Evolutionary conservation across 2,113 vertebrate species (phyloP).

Genomic region (Rhinichthys klamathensis): DNA sequence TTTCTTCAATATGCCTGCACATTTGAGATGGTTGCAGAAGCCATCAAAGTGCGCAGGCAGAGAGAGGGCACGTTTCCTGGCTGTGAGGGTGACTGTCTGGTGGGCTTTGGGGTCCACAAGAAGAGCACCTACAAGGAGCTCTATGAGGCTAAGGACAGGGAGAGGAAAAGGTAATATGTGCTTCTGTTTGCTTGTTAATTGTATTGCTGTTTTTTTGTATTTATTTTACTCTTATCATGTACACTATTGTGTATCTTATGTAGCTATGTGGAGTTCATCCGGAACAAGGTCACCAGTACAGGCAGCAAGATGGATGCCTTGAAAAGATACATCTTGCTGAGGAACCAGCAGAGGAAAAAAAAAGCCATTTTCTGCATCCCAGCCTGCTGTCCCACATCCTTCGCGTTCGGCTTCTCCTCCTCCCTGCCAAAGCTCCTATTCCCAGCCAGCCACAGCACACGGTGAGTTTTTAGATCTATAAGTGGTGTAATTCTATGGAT

Average conservation of each 20-base stretch:
- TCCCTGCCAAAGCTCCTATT: not conserved
- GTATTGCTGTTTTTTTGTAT: not conserved
- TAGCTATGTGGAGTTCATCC: not conserved
- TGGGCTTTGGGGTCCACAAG: not conserved
- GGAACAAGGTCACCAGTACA: too few relatives aligned
- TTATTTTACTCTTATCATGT: not conserved
- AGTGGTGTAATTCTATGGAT: not conserved
- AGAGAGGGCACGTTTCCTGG: not conserved
- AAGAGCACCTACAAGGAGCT: not conserved
- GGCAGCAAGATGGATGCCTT: not conserved
- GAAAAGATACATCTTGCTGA: not conserved
- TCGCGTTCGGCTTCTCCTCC: not conserved
- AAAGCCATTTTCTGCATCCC: too few relatives aligned
- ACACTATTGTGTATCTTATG: not conserved
- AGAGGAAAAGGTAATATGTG: slow-evolving; percentile 1
- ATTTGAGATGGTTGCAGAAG: not conserved
- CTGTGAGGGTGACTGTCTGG: slow-evolving; percentile 11
- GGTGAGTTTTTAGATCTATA: not conserved
- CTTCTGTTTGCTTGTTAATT: not conserved
- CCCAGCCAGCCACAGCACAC: not conserved
- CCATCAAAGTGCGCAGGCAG: not conserved
- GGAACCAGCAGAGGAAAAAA: not conserved
- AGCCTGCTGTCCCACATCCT: too few relatives aligned
- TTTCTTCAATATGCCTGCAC: not conserved
- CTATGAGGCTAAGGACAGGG: slow-evolving; percentile 1